Percentiles rank a stretch among this genome's conserved stretches.
phyloP scores from a whole-genome alignment of 1,140 invertebrate genomes.

The Platyscapa corneri region DNA sequence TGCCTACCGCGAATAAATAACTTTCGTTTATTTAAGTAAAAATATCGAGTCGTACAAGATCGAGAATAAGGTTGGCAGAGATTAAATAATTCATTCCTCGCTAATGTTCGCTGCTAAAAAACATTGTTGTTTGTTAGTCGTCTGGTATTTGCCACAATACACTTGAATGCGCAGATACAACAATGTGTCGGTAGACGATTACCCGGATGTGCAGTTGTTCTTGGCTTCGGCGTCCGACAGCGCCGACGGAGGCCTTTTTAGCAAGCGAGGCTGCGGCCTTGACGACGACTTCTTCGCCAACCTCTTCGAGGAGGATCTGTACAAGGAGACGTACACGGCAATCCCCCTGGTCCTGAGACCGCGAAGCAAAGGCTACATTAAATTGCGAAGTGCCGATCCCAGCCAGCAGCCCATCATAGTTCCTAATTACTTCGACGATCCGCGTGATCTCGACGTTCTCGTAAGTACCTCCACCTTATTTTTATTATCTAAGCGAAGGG shows the following conservation, averaged over 20 bases:
- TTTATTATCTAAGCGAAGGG: too few relatives aligned
- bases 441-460: conserved; percentile 80
- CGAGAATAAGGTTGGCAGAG: too few relatives aligned
- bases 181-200: conserved; percentile 73
- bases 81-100: neutral
- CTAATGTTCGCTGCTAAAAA: neutral
- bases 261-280: conserved; percentile 80
- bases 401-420: conserved; percentile 84
- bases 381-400: conserved; percentile 80
- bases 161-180: conserved; percentile 31
- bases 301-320: conserved; percentile 81
- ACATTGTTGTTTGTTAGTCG: neutral
- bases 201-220: conserved; percentile 87
- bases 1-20: too few relatives aligned
- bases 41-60: too few relatives aligned
- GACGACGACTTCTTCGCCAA: conserved; percentile 79
- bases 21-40: too few relatives aligned
- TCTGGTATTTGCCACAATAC: neutral
- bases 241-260: conserved; percentile 84
- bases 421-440: conserved; percentile 86
- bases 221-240: conserved; percentile 82
- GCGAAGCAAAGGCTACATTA: conserved; percentile 81
- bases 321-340: conserved; percentile 79
- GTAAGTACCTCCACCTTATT: conserved; percentile 68
- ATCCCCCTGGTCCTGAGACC: conserved; percentile 82